Conservation (phyloP, 2,113 vertebrate genomes). For the Struthidea cinerea region DNA sequence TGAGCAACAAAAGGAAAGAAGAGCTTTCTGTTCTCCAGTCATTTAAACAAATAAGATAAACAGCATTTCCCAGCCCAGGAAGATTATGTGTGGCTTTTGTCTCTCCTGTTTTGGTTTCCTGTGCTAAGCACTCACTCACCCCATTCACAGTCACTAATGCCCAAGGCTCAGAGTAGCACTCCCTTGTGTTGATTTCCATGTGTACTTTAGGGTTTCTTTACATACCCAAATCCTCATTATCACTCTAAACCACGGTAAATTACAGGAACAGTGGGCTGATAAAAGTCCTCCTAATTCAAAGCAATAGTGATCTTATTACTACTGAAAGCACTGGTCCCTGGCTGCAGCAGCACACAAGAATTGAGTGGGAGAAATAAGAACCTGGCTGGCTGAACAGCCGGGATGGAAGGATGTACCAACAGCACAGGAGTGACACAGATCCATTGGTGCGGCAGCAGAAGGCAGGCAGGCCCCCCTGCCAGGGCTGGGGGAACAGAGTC, state of each 20-base stretch:
- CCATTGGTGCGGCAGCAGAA: fast-evolving
- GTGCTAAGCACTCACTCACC: not conserved
- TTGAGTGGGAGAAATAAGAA: not conserved
- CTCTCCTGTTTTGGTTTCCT: not conserved
- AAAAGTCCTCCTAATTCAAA: not conserved
- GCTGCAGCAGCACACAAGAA: not conserved
- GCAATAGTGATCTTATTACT: not conserved
- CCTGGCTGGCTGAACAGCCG: not conserved
- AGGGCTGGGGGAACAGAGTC: not conserved
- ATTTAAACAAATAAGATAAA: conserved; percentile 49
- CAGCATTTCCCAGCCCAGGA: conserved; percentile 23
- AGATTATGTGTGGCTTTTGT: conserved; percentile 32
- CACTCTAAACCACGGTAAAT: not conserved
- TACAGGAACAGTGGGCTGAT: not conserved
- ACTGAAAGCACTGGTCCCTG: not conserved
- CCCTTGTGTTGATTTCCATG: conserved; percentile 1
- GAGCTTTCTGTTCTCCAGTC: conserved; percentile 19
- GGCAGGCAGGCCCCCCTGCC: not conserved
- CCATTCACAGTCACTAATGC: not conserved
- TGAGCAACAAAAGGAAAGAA: not conserved
- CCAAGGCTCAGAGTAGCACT: not conserved
- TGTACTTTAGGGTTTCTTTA: conserved; percentile 37
- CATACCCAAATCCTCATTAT: conserved; percentile 47
- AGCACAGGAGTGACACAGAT: not conserved
- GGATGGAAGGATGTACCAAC: not conserved